Conservation (phyloP, 1,140 invertebrate genomes). For the Drosophila saltans region DNA sequence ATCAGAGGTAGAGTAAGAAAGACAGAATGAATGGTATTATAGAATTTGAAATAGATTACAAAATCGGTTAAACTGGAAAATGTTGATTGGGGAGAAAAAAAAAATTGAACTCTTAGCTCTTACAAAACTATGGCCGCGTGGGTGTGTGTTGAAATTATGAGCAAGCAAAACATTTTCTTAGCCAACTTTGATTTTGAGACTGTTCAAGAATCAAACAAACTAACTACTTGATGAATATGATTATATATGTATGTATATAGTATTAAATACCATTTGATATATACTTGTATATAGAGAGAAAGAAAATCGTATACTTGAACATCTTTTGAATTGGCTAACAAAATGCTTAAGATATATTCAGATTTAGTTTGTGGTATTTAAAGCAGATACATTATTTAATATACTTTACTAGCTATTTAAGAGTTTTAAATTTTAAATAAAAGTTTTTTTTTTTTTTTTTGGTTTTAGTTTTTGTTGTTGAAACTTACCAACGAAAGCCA, state of each 20-base stretch:
- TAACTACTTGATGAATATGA: constrained; percentile 31
- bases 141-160: constrained; percentile 70
- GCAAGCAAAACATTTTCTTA: constrained; percentile 49
- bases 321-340: constrained; percentile 13
- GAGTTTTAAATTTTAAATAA: constrained; percentile 46
- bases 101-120: constrained; percentile 48
- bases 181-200: constrained; percentile 9
- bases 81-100: background rate
- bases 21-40: background rate
- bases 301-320: background rate
- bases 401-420: constrained; percentile 55
- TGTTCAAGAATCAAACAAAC: constrained; percentile 8
- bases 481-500: constrained; percentile 94
- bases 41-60: constrained; percentile 29
- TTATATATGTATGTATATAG: background rate
- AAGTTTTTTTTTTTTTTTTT: constrained; percentile 39
- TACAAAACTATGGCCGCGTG: constrained; percentile 31
- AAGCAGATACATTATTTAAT: constrained; percentile 71
- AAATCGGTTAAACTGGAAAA: constrained; percentile 17
- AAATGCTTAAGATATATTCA: constrained; percentile 27
- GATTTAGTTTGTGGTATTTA: constrained; percentile 54
- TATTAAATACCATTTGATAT: background rate
- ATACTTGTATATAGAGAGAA: background rate
- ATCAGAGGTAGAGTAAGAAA: constrained; percentile 9
- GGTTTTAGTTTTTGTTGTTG: constrained; percentile 83